Conservation (phyloP, 1,140 invertebrate genomes). For the Sycophaga agraensis region DNA sequence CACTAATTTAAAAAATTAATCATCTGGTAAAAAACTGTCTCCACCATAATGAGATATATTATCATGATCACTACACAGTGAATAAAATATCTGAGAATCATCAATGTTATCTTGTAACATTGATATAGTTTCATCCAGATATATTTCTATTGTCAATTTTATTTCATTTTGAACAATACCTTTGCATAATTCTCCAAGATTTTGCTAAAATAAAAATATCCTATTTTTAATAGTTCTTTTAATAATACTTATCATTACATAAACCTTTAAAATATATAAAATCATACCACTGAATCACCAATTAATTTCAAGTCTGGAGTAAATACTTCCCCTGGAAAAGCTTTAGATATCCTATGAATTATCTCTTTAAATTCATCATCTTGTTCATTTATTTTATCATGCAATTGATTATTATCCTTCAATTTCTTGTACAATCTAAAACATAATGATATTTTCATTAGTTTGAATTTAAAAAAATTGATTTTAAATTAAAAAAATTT, state of each 20-base stretch:
- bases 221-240: too few species aligned
- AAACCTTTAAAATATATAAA: conserved; percentile 1
- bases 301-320: conserved; percentile 44
- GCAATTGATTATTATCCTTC: conserved; percentile 42
- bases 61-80: conserved; percentile 48
- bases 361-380: conserved; percentile 48
- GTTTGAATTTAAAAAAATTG: too few species aligned
- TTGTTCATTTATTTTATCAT: conserved; percentile 40
- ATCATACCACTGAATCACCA: conserved; percentile 48
- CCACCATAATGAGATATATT: conserved; percentile 39
- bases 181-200: conserved; percentile 48
- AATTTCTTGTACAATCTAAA: conserved; percentile 51
- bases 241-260: neutral
- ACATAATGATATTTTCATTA: neutral
- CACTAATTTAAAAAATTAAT: conserved; percentile 32
- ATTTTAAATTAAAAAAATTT: too few species aligned
- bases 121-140: conserved; percentile 48
- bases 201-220: conserved; percentile 45
- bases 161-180: conserved; percentile 49
- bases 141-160: conserved; percentile 49
- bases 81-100: conserved; percentile 51
- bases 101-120: conserved; percentile 49
- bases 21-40: conserved; percentile 44
- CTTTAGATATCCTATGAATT: conserved; percentile 46
- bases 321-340: conserved; percentile 45